Evolutionary conservation across 2,113 vertebrate species (phyloP).

Genomic region (Speoplatyrhinus poulsoni): DNA sequence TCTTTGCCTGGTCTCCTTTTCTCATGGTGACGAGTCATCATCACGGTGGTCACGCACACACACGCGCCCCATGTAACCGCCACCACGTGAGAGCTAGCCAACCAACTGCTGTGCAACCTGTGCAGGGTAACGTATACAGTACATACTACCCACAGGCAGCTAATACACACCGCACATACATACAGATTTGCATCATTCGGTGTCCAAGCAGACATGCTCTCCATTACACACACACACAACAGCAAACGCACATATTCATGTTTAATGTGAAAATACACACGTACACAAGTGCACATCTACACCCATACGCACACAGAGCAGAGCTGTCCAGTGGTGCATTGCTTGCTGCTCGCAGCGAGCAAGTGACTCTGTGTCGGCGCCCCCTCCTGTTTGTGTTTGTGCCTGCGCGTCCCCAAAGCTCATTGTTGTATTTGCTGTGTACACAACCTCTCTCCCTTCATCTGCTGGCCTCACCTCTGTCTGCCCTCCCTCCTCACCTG

Average conservation of each 20-base stretch:
- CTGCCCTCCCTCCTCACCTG: background rate
- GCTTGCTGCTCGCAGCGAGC: constrained; percentile 45
- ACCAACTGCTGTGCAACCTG: background rate
- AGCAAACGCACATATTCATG: background rate
- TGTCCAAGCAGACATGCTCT: no score
- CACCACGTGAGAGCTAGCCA: constrained; percentile 7
- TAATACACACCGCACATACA: background rate
- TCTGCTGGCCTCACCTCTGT: background rate
- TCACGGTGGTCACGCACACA: background rate
- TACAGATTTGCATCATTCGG: no score
- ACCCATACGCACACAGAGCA: background rate
- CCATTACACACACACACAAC: no score
- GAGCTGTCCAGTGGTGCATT: constrained; percentile 18
- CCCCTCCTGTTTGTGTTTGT: constrained; percentile 42
- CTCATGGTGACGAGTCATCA: background rate
- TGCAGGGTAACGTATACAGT: background rate
- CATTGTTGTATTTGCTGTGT: constrained; percentile 16
- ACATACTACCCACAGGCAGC: background rate
- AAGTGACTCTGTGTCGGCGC: constrained; percentile 54
- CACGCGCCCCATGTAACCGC: constrained; percentile 24
- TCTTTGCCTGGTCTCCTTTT: background rate
- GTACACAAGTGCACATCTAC: background rate
- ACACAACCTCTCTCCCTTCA: background rate
- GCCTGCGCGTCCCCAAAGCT: constrained; percentile 39
- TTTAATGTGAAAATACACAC: background rate